A percentile compares a stretch with the other conserved stretches of the same genome.
Conservation (phyloP, 2,113 vertebrate genomes). For the Dunckerocampus dactyliophorus region DNA sequence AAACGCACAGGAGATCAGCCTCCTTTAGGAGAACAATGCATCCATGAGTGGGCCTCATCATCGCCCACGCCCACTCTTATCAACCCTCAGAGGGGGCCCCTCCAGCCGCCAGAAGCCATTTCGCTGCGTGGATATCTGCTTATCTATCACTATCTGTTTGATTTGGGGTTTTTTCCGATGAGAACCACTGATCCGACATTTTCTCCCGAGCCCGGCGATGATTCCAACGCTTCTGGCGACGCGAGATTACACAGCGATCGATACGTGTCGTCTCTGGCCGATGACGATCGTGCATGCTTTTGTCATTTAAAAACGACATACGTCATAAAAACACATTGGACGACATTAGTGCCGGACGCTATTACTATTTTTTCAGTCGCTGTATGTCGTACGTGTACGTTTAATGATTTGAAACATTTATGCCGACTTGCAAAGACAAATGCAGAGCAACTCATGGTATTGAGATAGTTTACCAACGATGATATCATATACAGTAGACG, state of each 20-base stretch:
- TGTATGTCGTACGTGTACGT: too few species aligned
- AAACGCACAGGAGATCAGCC: slow-evolving; percentile 58
- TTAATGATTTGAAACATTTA: too few species aligned
- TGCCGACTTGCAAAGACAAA: too few species aligned
- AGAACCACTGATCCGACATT: slow-evolving; percentile 46
- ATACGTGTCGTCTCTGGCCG: slow-evolving; percentile 7
- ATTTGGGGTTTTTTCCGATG: slow-evolving; percentile 42
- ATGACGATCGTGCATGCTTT: background rate
- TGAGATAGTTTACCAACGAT: too few species aligned
- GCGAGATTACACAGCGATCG: slow-evolving; percentile 65
- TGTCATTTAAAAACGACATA: background rate
- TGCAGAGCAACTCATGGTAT: too few species aligned
- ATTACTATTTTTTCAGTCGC: too few species aligned
- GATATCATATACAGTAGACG: too few species aligned
- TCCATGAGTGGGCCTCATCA: slow-evolving; percentile 72
- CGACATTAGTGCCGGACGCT: too few species aligned
- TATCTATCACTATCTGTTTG: slow-evolving; percentile 68
- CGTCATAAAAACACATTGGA: background rate
- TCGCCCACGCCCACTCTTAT: slow-evolving; percentile 71
- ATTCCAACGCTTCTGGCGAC: slow-evolving; percentile 60
- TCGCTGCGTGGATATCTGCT: slow-evolving; percentile 50
- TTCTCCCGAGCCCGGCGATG: slow-evolving; percentile 47
- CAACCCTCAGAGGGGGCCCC: slow-evolving; percentile 52
- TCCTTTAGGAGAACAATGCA: slow-evolving; percentile 73
- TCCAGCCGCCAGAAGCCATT: slow-evolving; percentile 39